These are phyloP conservation scores for Phenganax stokvisi DNA, from an alignment of 92 coral and sea anemone species.

Conservation along the genomic window DNA sequence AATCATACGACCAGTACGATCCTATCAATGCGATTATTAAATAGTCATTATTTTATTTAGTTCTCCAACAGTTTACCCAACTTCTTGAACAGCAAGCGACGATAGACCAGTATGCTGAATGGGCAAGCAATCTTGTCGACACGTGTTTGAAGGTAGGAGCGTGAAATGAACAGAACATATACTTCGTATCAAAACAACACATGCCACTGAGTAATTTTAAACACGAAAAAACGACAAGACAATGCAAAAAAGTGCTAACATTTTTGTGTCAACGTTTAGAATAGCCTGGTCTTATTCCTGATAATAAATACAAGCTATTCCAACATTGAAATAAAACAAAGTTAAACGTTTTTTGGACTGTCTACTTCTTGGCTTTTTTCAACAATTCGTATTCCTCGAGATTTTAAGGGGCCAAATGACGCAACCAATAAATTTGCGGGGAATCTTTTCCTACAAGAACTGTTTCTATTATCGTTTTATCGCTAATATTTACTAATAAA, in stretches of 20 bases:
- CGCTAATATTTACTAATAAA: no score
- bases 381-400: background rate
- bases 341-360: background rate
- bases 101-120: conserved; percentile 95
- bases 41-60: conserved; percentile 36
- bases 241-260: no score
- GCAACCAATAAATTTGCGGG: no score
- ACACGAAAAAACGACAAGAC: no score
- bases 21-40: no score
- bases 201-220: background rate
- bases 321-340: background rate
- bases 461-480: no score
- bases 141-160: conserved; percentile 74
- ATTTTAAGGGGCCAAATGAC: background rate
- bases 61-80: conserved; percentile 82
- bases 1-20: no score
- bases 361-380: background rate
- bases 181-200: background rate
- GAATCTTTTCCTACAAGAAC: no score
- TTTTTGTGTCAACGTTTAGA: no score
- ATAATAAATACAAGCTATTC: background rate
- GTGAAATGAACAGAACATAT: no score
- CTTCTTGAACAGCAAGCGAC: conserved; percentile 98
- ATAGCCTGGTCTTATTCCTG: no score
- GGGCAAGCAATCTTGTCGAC: conserved; percentile 90